Base-by-base conservation (phyloP, 64 coral and sea anemone genomes). In the Montipora capricornis region DNA sequence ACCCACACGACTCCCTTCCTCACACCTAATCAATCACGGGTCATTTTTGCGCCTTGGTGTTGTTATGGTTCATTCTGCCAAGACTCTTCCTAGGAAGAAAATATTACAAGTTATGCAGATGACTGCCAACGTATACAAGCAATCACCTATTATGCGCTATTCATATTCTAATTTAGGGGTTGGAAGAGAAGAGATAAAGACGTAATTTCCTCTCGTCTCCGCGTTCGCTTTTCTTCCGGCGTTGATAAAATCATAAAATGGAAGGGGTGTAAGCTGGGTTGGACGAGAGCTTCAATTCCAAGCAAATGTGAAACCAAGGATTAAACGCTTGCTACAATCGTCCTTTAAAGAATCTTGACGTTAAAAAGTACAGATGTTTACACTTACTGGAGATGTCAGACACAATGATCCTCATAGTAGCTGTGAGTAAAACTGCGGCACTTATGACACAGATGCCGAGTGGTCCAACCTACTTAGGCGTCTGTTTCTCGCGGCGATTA, bases 121-220 rank as follows among this genome's bases (percentile, higher is more conserved):
- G 83, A 90, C 76, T 80, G 93, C 69, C 81, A 95, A 90, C 70
- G 71, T 80, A 88, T 80, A 90, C 93, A 95, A 95, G 90, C 90
- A 95, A 95, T 95, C 80, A 95, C 74, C 76, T 87, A 95, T 85
- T 90, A 88, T 82, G 14, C 46, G 76, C 73, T 69, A 95, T 95
- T 95, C 93, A 95, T 95, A 95, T 95, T 89, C 57, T 95, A 95
- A 95, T 95, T 75, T 57, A 37, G 77, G 93, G 93, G 75, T 95
- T 79, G 86, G 90, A 86, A 86, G 64, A 86, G 8, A 51, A 86
- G 67, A 3, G 82, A 70, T 71, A 70, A 86, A 86, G 22, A 71
- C 82, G 66, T 73, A 71, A 71, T 73, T 84, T 86, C 67, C 62
- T 51, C 37, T 71, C 45, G 62, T 19, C n/a, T 71, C 67, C 37